A percentile compares a stretch with the other conserved stretches of the same genome.
Conservation (phyloP, 2,888 invertebrate species). For the Apotomis betuletana region DNA sequence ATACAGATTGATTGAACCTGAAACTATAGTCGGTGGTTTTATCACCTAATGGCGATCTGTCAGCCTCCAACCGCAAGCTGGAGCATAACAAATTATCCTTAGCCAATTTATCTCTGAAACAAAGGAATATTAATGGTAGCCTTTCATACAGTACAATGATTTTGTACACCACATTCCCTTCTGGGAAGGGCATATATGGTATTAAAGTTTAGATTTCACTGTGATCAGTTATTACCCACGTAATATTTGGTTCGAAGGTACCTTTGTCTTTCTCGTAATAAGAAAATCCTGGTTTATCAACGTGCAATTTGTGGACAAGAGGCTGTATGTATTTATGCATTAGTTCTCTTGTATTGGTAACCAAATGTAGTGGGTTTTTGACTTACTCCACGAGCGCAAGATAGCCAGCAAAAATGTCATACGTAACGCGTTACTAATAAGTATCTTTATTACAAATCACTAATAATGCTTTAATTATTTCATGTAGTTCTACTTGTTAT, state of each 20-base stretch:
- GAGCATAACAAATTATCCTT: slow-evolving; percentile 40
- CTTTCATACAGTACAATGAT: slow-evolving; percentile 38
- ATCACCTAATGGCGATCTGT: slow-evolving; percentile 39
- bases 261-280: too few relatives aligned
- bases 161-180: slow-evolving; percentile 3
- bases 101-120: slow-evolving; percentile 41
- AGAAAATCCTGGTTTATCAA: too few relatives aligned
- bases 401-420: too few relatives aligned
- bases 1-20: slow-evolving; percentile 32
- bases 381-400: too few relatives aligned
- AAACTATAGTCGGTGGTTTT: slow-evolving; percentile 38
- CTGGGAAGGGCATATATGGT: background rate
- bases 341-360: too few relatives aligned
- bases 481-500: too few relatives aligned
- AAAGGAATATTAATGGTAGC: slow-evolving; percentile 41
- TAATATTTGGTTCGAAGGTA: background rate
- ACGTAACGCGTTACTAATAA: too few relatives aligned
- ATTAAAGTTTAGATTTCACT: background rate
- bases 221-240: background rate
- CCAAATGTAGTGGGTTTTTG: too few relatives aligned
- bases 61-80: slow-evolving; percentile 31
- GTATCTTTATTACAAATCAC: too few relatives aligned
- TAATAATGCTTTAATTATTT: too few relatives aligned
- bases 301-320: too few relatives aligned
- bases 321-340: too few relatives aligned